Evolutionary conservation across 2,113 vertebrate genomes (phyloP), one percentile per base, ranked within the genome.

Genomic region (Myrmecophaga tridactyla): DNA sequence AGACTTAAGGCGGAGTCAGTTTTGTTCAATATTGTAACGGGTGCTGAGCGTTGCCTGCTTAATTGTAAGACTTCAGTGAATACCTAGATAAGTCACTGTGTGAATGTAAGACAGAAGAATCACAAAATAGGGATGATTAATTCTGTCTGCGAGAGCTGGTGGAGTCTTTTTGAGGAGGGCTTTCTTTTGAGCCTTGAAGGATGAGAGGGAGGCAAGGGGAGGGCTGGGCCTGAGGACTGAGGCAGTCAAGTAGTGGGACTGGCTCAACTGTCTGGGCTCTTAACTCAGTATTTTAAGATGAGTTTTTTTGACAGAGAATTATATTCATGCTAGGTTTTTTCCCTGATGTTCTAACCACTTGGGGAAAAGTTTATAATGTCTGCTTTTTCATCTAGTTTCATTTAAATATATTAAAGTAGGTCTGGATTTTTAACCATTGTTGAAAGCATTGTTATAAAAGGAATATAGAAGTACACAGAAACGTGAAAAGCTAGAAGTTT

Each of bases 401-500:
- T 62, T 78, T 90, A 85, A 95, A 60, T 88, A 75, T 90, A 48
- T 36, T 6, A 96, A 58, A 15, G 2, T 46, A 89, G 93, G 13
- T 75, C 43, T 89, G 5, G 7, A 87, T 80, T 86, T 31, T 90
- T 86, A 94, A 73, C 41, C 84, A 34, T 8, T 86, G 41, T 60
- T 82, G n/a, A 53, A 77, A 15, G n/a, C 58, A 58, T 85, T 84
- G 21, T 93, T 89, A 91, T 94, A 48, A 91, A n/a, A n/a, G n/a
- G 85, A 62, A 34, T 96, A 91, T 94, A 81, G 60, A 88, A 94
- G 77, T 80, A 63, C 0, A 94, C 60, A 92, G 78, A 69, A 86
- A 20, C 1, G n/a, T 43, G 46, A 82, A 82, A 75, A 67, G 0
- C 25, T 70, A 34, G 76, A 92, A 90, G 8, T 21, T 34, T 63